phyloP scores from a whole-genome alignment of 2,113 vertebrate genomes.

The Helogale parvula region DNA sequence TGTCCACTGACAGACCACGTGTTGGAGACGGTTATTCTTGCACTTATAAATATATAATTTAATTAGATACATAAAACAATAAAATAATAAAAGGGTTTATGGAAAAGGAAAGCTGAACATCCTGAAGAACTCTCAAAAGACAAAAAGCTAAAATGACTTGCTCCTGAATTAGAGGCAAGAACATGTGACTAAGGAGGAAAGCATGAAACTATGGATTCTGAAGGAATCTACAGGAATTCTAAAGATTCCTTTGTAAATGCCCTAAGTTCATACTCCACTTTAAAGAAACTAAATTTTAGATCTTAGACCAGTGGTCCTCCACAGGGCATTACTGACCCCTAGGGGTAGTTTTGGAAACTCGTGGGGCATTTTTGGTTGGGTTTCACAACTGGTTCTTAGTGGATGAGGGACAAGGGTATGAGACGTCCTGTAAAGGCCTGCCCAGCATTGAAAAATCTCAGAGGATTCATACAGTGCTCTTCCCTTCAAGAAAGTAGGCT shows the following conservation, averaged over 20 bases:
- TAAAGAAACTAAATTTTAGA: neutral
- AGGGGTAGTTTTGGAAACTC: constrained; percentile 31
- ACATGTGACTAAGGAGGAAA: neutral
- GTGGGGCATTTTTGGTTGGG: neutral
- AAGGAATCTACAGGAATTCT: no score
- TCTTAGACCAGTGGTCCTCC: neutral
- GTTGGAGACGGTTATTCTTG: neutral
- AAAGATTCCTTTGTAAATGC: neutral
- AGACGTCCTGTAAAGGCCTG: neutral
- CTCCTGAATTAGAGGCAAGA: neutral
- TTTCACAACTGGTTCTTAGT: neutral
- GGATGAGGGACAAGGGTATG: neutral
- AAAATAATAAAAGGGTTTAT: neutral
- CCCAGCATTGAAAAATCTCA: neutral
- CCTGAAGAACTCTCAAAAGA: neutral
- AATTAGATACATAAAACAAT: neutral
- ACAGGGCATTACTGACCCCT: constrained; percentile 50
- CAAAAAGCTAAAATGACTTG: neutral
- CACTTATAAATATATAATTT: neutral
- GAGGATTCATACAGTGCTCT: neutral
- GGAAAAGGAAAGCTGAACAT: neutral
- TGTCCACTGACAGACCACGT: neutral
- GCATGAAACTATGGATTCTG: neutral
- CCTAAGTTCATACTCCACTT: neutral
- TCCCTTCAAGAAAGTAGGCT: neutral